Percentiles rank a stretch among this genome's conserved stretches.
Evolutionary conservation across 2,888 invertebrate species (phyloP).

Genomic region (Priocnemis perturbator): DNA sequence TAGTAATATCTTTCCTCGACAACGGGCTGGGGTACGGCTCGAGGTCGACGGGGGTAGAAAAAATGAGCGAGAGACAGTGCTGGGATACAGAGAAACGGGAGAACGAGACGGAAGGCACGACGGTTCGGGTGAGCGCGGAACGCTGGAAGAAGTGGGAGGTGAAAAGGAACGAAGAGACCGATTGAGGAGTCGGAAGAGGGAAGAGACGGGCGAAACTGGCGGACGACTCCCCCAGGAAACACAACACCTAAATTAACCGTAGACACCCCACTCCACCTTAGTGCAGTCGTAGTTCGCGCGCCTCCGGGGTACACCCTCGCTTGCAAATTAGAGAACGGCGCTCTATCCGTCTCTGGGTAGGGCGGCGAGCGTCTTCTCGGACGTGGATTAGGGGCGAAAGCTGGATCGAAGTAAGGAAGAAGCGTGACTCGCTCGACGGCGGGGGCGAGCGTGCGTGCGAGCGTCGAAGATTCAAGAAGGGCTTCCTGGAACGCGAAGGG

Average conservation of each 20-base stretch:
- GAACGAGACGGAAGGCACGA: too few relatives aligned
- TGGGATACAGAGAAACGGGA: too few relatives aligned
- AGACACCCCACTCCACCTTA: conserved; percentile 40
- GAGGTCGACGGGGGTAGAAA: too few relatives aligned
- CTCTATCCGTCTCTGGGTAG: conserved; percentile 20
- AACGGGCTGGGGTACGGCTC: too few relatives aligned
- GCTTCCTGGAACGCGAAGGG: conserved; percentile 15
- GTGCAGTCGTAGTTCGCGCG: conserved; percentile 22
- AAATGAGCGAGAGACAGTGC: too few relatives aligned
- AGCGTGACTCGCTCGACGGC: too few relatives aligned
- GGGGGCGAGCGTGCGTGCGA: conserved; percentile 8
- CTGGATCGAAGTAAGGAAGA: conserved; percentile 3
- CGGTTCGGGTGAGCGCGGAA: too few relatives aligned
- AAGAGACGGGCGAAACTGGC: conserved; percentile 33
- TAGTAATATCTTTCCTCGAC: conserved; percentile 23
- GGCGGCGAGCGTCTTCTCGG: conserved; percentile 16
- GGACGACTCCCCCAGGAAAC: conserved; percentile 59
- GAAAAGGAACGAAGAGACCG: neutral
- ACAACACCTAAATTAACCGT: conserved; percentile 65
- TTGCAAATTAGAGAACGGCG: conserved; percentile 56
- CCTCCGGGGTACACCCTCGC: conserved; percentile 35
- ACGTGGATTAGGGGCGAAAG: conserved; percentile 11
- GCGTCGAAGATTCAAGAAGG: conserved; percentile 12
- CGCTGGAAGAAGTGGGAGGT: too few relatives aligned
- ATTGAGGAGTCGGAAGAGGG: conserved; percentile 32